Evolutionary conservation across 2,113 vertebrate genomes (phyloP), one percentile per base, ranked within the genome.

Genomic region (Leuciscus idus): DNA sequence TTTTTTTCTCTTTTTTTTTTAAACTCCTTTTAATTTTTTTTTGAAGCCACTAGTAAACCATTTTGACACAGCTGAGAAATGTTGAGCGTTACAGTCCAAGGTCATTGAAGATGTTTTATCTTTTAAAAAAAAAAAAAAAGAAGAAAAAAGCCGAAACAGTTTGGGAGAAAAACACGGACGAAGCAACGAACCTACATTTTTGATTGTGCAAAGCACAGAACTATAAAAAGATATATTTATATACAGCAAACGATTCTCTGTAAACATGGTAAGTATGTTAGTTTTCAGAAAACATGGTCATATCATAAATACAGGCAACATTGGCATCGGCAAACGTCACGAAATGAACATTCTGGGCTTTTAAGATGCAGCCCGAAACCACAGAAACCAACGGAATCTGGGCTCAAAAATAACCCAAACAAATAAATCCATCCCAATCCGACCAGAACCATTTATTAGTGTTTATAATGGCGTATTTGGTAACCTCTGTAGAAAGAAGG

Each of bases 191-290:
- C 92, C 92, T 94, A 94, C 91, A 92, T 93, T 89, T 85, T 94
- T 94, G 96, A 96, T 95, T 97, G 96, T 96, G 97, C 97, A 96
- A 96, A 98, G 96, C 96, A 97, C 95, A 92, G 94, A 96, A 95
- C 97, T 96, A 96, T 96, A 96, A 97, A 96, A 96, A 96, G 95
- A 94, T 93, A 95, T 93, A 94, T 93, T 94, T 98, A 97, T 98
- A 93, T 97, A 99, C 98, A 99, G 96, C 96, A 98, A 97, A 97
- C 76, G 93, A 95, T 94, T 95, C 92, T 97, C 93, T 99, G 96
- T 99, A 99, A 99, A 99, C 98, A 98, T 97, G 96, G 96, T 96
- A 96, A 97, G 96, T 95, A 96, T 95, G 96, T 95, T 95, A 97
- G 94, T 95, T 95, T 96, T 96, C 92, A 91, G 95, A 96, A 96